These are phyloP conservation scores for Steinernema feltiae DNA, from an alignment of 1,140 invertebrate species.

Conservation along the genomic window DNA sequence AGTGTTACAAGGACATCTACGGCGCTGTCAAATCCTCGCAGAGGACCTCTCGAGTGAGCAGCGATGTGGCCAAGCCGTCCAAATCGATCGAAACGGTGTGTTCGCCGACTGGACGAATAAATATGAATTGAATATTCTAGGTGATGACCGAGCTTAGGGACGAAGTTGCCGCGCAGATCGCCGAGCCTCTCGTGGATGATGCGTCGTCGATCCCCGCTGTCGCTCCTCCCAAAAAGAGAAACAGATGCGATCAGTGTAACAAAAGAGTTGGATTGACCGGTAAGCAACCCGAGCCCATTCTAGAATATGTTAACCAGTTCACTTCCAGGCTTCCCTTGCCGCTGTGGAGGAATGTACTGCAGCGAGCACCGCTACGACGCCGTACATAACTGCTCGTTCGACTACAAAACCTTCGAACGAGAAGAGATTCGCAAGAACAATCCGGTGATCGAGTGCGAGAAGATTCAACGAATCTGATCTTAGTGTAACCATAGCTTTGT, in stretches of 20 bases:
- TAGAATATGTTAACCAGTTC: conserved; percentile 5
- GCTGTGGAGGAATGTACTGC: conserved; percentile 95
- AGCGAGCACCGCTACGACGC: conserved; percentile 94
- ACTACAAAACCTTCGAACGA: conserved; percentile 94
- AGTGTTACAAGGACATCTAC: neutral
- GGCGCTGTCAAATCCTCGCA: no score
- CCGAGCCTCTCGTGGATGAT: no score
- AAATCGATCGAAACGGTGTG: no score
- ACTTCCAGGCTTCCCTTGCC: conserved; percentile 88
- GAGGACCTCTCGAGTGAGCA: no score
- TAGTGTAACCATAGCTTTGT: neutral
- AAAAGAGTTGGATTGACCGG: conserved; percentile 98
- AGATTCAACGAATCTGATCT: conserved; percentile 91
- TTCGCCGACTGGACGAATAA: no score
- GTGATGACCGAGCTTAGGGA: no score
- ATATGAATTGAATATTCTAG: no score
- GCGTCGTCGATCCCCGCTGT: no score
- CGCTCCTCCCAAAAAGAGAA: conserved; percentile 78
- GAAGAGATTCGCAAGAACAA: conserved; percentile 98
- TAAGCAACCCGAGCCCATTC: conserved; percentile 62
- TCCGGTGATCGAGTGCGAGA: conserved; percentile 95
- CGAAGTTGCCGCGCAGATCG: no score
- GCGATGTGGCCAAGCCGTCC: no score
- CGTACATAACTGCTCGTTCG: conserved; percentile 95
- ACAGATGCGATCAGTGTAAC: conserved; percentile 89